Evolutionary conservation across 2,113 vertebrate species (phyloP).

Genomic region (Rattus rattus): DNA sequence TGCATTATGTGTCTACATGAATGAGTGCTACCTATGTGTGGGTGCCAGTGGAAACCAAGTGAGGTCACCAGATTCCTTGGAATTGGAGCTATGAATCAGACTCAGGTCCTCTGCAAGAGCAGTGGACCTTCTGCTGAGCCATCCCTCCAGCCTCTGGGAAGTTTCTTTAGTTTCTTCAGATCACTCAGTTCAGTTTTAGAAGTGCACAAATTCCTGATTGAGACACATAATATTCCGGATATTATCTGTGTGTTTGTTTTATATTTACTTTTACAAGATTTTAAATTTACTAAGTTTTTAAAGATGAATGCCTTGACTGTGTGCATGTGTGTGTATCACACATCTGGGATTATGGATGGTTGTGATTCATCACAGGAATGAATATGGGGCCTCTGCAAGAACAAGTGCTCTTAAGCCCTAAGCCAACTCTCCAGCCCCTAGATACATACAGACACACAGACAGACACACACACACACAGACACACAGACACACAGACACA

Average conservation of each 20-base stretch:
- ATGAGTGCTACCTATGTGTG: background rate
- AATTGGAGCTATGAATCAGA: background rate
- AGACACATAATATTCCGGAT: slow-evolving; percentile 21
- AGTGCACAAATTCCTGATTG: slow-evolving; percentile 21
- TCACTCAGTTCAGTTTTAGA: slow-evolving; percentile 23
- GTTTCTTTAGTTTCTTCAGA: background rate
- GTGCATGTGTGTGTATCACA: background rate
- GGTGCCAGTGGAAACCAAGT: no score
- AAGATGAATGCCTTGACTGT: background rate
- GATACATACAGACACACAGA: background rate
- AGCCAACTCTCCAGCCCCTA: background rate
- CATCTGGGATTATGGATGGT: background rate
- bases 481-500: background rate
- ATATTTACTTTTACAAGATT: background rate
- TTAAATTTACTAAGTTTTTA: background rate
- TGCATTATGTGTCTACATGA: background rate
- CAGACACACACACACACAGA: background rate
- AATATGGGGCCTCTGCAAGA: background rate
- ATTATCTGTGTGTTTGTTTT: background rate
- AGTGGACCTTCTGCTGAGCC: background rate
- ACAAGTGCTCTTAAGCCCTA: background rate
- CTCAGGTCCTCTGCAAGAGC: background rate
- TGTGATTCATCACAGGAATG: background rate
- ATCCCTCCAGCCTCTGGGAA: background rate
- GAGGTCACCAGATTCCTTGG: background rate